A percentile compares a stretch with the other conserved stretches of the same genome.
Evolutionary conservation across 2,888 invertebrate genomes (phyloP).

Genomic region (Tuta absoluta): DNA sequence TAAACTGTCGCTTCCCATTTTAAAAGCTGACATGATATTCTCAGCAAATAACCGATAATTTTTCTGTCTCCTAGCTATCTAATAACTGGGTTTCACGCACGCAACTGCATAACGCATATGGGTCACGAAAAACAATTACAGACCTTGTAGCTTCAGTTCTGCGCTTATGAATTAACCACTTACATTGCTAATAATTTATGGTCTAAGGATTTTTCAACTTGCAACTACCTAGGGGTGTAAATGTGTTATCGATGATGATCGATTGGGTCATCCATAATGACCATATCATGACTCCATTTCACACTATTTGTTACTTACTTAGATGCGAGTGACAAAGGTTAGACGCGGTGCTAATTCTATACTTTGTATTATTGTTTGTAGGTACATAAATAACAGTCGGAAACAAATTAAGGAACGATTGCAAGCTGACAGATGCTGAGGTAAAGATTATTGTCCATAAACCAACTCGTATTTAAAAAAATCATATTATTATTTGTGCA

Average conservation of each 20-base stretch:
- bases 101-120: constrained; percentile 29
- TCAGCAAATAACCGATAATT: constrained; percentile 1
- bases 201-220: constrained; percentile 30
- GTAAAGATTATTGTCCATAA: no score
- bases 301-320: no score
- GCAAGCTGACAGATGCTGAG: no score
- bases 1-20: not conserved
- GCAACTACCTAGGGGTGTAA: constrained; percentile 14
- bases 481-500: no score
- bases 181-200: constrained; percentile 31
- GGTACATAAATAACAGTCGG: no score
- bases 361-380: no score
- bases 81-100: constrained; percentile 19
- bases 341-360: no score
- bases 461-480: no score
- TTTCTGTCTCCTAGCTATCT: constrained; percentile 24
- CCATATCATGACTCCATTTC: no score
- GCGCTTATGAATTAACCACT: constrained; percentile 37
- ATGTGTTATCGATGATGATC: not conserved
- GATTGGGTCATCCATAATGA: not conserved
- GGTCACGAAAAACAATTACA: constrained; percentile 33
- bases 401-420: no score
- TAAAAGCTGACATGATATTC: not conserved
- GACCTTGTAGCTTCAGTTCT: constrained; percentile 19
- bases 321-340: no score